phyloP scores from a whole-genome alignment of 1,140 invertebrate species.

The Drosophila paulistorum region DNA sequence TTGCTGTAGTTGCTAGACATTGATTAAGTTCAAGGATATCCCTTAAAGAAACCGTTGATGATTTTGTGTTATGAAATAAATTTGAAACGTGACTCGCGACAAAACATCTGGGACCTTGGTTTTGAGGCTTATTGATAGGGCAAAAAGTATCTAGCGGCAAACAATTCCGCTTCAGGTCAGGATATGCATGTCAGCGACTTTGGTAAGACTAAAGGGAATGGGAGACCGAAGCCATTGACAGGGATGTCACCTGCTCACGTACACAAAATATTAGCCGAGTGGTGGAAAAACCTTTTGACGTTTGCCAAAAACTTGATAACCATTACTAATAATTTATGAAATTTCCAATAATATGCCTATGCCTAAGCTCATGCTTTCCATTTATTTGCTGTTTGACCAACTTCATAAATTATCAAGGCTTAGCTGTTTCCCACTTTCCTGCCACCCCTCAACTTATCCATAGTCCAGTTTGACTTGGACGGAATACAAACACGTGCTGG shows the following conservation, averaged over 20 bases:
- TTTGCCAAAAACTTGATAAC: conserved; percentile 57
- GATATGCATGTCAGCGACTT: conserved; percentile 46
- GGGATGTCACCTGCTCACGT: conserved; percentile 75
- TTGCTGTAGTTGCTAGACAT: neutral
- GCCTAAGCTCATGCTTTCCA: conserved; percentile 46
- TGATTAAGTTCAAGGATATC: conserved; percentile 33
- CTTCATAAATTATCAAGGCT: conserved; percentile 65
- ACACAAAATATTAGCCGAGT: conserved; percentile 28
- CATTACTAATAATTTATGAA: conserved; percentile 64
- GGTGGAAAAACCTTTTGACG: conserved; percentile 41
- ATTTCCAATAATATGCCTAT: conserved; percentile 53
- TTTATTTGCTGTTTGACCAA: conserved; percentile 50
- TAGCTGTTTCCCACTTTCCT: conserved; percentile 16
- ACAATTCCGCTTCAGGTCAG: conserved; percentile 11
- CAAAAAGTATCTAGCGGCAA: conserved; percentile 40
- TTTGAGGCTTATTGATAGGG: conserved; percentile 56
- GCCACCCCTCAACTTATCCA: conserved; percentile 22
- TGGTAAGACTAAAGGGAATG: neutral
- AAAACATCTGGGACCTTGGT: conserved; percentile 49
- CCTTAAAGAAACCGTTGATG: conserved; percentile 54
- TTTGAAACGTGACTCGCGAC: conserved; percentile 71
- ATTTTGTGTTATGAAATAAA: conserved; percentile 70
- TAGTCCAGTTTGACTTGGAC: neutral
- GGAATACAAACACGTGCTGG: conserved; percentile 56
- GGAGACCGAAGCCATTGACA: conserved; percentile 43